A percentile compares a stretch with the other conserved stretches of the same genome.
Evolutionary conservation across 2,888 invertebrate genomes (phyloP).

Genomic region (Heliconius ethilla): DNA sequence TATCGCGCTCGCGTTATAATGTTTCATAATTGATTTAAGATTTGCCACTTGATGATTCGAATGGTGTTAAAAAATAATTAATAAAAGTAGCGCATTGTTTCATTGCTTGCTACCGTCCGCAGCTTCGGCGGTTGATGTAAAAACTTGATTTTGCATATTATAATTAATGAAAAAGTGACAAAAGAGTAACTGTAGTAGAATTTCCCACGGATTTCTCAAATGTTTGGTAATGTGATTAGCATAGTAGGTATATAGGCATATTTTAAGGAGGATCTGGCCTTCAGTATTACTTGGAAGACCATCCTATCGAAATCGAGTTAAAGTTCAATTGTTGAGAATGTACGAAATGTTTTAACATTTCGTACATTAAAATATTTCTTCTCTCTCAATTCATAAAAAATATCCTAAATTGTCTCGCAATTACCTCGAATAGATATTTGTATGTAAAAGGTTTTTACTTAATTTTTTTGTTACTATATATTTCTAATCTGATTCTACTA

Average conservation of each 20-base stretch:
- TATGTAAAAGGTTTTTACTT: background rate
- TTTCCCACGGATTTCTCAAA: slow-evolving; percentile 9
- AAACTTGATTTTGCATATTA: background rate
- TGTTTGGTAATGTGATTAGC: slow-evolving; percentile 2
- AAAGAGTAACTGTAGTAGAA: slow-evolving; percentile 4
- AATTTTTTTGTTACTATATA: background rate
- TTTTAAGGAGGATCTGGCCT: background rate
- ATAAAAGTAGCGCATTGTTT: slow-evolving; percentile 15
- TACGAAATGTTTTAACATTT: too few relatives aligned
- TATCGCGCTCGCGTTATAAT: slow-evolving; percentile 9
- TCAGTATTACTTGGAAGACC: background rate
- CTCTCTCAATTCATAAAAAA: background rate
- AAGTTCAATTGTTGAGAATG: too few relatives aligned
- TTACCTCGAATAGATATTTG: background rate
- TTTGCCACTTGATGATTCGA: slow-evolving; percentile 12
- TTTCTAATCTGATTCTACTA: background rate
- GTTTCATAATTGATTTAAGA: slow-evolving; percentile 23
- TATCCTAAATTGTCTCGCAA: background rate
- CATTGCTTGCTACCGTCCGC: background rate
- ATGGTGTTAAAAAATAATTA: slow-evolving; percentile 19
- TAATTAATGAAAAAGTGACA: background rate
- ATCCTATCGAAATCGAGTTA: background rate
- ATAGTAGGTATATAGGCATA: background rate
- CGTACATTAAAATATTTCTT: too few relatives aligned
- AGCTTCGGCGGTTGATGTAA: background rate